Base-by-base conservation (phyloP, 2,113 vertebrate genomes). In the Castor canadensis region DNA sequence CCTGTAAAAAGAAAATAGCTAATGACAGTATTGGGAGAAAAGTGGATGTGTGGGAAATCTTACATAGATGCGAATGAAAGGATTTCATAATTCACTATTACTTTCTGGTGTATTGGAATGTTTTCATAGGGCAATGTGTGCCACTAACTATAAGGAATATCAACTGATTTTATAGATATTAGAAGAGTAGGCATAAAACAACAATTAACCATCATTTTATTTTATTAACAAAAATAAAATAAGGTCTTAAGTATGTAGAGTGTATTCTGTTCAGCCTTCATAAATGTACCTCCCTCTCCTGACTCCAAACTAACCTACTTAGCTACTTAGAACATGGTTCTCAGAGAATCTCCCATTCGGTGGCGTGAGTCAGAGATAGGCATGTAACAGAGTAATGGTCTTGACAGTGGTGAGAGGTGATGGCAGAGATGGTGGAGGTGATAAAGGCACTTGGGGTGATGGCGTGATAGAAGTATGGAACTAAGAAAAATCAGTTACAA, bases 201-300 rank as follows among this genome's bases (percentile, higher is more conserved):
- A 82, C 73, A 60, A 72, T 88, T 88, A 95, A 86, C 62, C 62
- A 86, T 72, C 77, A 67, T 76, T 92, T 81, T 67, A 52, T 94
- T 88, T 73, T 82, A 91, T 73, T 91, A 82, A 73, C 54, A 93
- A 93, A 96, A 93, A 81, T 89, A 75, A 88, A 93, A 82, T 54
- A 81, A 93, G 47, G n/a, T 38, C 62, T 72, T 80, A 32, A 22
- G 9, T 67, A 22, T 45, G 35, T 60, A 71, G 30, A 16, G 5
- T 17, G 43, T 19, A 16, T 75, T 76, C 10, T 35, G 45, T 30
- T 87, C 56, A 54, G 54, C 17, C 91, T 79, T 76, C n/a, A 35
- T 0, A 16, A 30, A 45, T 15, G 13, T 19, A 16, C 45, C 58
- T 73, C 22, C 40, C 17, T 62, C 58, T 94, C 58, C 72, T 3